Base-by-base conservation (phyloP, 2,113 vertebrate genomes). In the Stercorarius parasiticus region DNA sequence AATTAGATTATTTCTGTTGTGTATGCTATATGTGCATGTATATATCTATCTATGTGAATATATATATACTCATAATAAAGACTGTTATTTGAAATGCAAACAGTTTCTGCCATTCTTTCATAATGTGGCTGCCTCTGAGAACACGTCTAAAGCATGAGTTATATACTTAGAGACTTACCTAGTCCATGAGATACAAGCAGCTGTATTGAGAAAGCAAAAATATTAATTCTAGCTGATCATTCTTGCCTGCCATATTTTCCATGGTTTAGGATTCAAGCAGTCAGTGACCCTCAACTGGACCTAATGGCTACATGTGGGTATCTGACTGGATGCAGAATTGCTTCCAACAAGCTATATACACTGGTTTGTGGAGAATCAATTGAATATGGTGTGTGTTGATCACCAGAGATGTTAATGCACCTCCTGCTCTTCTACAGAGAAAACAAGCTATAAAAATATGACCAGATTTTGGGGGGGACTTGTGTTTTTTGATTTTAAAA, bases 371-470 rank as follows among this genome's bases (percentile, higher is more conserved):
- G 72, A 96, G 38, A 52, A 84, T 70, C 40, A 36, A 0, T 38
- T 95, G 86, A 70, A 91, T 52, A 34, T 4, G 8, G 74, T 27
- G 2, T 69, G 70, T 18, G 32, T 29, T 82, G 9, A 3, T 91
- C 69, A 91, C 72, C 66, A 66, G 40, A 86, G 40, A 91, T 79
- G 82, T 76, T 95, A 86, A 72, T 32, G 49, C 96, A 82, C 10
- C 34, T 72, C 59, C 42, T 30, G 15, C 19, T 94, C 66, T 82
- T 83, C 9, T 42, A 88, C 40, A 77, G 74, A 82, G 62, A 92
- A 91, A 97, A 80, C 67, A 93, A 88, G 47, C 21, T 53, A 17
- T 67, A 90, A 76, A 94, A 94, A 73, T 50, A 90, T 84, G 62
- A 94, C 25, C 53, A 65, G 47, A 50, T 91, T 83, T 69, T 19